Percentiles rank a stretch among this genome's conserved stretches.
Evolutionary conservation across 2,113 vertebrate species (phyloP).

Genomic region (Copsychus sechellarum): DNA sequence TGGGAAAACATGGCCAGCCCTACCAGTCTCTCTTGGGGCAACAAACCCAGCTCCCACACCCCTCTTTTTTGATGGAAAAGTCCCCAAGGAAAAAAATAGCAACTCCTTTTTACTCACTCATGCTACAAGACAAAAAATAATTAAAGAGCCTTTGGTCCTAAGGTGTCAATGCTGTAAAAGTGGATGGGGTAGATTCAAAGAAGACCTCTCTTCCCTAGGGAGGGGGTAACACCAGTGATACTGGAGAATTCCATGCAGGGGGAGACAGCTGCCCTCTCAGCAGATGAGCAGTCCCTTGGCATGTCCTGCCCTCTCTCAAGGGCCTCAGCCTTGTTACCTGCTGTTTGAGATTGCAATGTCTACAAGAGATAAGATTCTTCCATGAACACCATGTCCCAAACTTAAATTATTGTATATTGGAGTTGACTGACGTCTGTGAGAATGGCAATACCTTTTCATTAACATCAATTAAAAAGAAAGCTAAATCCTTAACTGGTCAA

Average conservation of each 20-base stretch:
- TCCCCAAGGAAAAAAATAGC: background rate
- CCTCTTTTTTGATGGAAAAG: background rate
- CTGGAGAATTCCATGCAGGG: background rate
- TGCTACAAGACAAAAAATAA: background rate
- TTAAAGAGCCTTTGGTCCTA: background rate
- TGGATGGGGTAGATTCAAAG: background rate
- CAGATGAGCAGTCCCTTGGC: background rate
- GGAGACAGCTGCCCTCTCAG: background rate
- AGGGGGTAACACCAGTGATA: background rate
- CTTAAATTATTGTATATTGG: background rate
- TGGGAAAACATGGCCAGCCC: background rate
- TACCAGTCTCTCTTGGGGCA: background rate
- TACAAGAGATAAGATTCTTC: background rate
- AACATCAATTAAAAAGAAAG: constrained; percentile 20
- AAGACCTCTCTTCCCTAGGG: background rate
- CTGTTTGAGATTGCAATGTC: background rate
- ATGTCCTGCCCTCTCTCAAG: background rate
- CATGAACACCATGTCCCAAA: background rate
- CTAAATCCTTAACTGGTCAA: constrained; percentile 44
- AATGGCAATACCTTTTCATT: constrained; percentile 10
- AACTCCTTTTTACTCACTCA: background rate
- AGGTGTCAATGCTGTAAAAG: background rate
- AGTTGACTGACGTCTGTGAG: constrained; percentile 11
- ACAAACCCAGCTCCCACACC: background rate
- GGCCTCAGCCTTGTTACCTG: background rate